Evolutionary conservation across 2,113 vertebrate genomes (phyloP), one percentile per base, ranked within the genome.

Genomic region (Lipophrys pholis): DNA sequence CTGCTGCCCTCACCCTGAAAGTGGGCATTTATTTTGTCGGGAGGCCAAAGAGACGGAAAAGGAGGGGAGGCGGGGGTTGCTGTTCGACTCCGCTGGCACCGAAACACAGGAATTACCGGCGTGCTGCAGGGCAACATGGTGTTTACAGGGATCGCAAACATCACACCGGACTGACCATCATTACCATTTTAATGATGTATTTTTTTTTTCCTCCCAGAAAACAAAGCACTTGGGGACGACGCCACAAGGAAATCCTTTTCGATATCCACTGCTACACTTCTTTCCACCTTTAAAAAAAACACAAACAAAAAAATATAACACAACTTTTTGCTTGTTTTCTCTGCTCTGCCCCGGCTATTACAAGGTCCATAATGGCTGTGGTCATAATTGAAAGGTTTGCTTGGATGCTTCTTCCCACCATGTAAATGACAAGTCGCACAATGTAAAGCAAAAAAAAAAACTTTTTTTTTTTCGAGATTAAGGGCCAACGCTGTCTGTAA

Each of bases 11-110:
- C 77, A 35, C 62, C 52, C 49, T 57, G 50, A 74, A 39, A 68
- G 64, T 58, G 69, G 45, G 40, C 63, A 71, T 80, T 74, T 84
- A 71, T 87, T 84, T 84, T 51, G 42, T 12, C 39, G 46, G n/a
- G 14, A 14, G 57, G 62, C 7, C 52, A 58, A 43, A 70, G 38
- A 51, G 40, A 11, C 6, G 64, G 14, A 30, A 30, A 30, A 42
- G 41, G 78, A 67, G 53, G 73, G 7, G 30, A 45, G 61, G 17
- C 21, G 17, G 58, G 62, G 65, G 46, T 49, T 78, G 67, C 21
- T 30, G 21, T 30, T 81, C 81, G 72, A 77, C 81, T 75, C 73
- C 70, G 70, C 11, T 69, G 78, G 78, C 83, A 75, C 78, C 54
- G 76, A 86, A 84, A 81, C 43, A 51, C 53, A 46, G 46, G 51